Percentiles rank a stretch among this genome's conserved stretches.
phyloP scores from a whole-genome alignment of 2,797 vertebrate species.

The Acestrorhynchus altus region DNA sequence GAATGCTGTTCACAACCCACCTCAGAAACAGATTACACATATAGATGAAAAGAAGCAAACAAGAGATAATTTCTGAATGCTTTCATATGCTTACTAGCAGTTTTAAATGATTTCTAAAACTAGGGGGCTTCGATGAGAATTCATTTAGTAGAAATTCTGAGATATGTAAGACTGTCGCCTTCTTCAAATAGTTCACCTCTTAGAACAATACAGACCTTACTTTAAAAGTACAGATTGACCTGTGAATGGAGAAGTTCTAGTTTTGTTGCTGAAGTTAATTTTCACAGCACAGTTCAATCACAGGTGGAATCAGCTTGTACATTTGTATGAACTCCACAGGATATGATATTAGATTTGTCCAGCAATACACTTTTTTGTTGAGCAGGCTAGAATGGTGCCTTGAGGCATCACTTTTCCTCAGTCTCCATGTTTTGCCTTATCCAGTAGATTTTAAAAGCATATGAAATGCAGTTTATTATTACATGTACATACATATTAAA shows the following conservation, averaged over 20 bases:
- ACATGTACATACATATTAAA: too few species aligned
- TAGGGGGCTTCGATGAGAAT: slow-evolving; percentile 28
- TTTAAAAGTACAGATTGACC: slow-evolving; percentile 42
- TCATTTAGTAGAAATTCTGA: slow-evolving; percentile 18
- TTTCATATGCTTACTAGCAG: slow-evolving; percentile 58
- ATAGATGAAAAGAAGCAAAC: slow-evolving; percentile 65
- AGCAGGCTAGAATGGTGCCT: slow-evolving; percentile 2
- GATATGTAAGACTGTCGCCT: not conserved
- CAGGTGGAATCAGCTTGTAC: slow-evolving; percentile 26
- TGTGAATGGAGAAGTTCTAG: slow-evolving; percentile 20
- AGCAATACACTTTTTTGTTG: slow-evolving; percentile 10
- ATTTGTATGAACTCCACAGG: slow-evolving; percentile 40
- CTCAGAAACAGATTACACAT: slow-evolving; percentile 66
- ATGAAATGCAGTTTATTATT: too few species aligned
- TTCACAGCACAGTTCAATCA: slow-evolving; percentile 41
- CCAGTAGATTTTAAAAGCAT: not conserved
- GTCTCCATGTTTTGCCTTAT: not conserved
- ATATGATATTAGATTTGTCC: slow-evolving; percentile 42
- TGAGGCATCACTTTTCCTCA: not conserved
- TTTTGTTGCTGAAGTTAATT: slow-evolving; percentile 19
- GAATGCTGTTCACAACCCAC: slow-evolving; percentile 67
- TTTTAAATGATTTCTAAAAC: slow-evolving; percentile 33
- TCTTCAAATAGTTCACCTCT: not conserved
- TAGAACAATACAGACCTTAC: slow-evolving; percentile 11
- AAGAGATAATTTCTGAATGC: slow-evolving; percentile 64